Base-by-base conservation (phyloP, 1,140 invertebrate species). In the Ganaspis sp. region DNA sequence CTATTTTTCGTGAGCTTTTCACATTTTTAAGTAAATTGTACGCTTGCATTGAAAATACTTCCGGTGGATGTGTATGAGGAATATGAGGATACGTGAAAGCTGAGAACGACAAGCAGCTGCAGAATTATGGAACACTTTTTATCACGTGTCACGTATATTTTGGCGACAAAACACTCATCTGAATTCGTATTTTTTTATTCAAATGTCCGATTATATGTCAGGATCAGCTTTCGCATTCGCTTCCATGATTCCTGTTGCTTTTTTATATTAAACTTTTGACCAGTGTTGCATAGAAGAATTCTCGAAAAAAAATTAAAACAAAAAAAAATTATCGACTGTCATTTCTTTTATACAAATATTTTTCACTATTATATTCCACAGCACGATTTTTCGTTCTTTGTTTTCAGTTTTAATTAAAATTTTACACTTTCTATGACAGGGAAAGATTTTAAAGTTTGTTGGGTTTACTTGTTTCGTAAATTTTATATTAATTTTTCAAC, bases 21-120 rank as follows among this genome's bases (percentile, higher is more conserved):
- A 21, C 53, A 58, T 58, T 58, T 58, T 11, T 23, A 23, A 11
- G 19, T 1, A 58, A 23, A 23, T 23, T 58, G 19, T 58, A 58
- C 6, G 9, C 11, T 12, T 11, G 19, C 15, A 58, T 9, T 23
- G 53, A 26, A 58, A 23, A 58, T 9, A 26, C 53, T 58, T 26
- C 9, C 9, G 19, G 42, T 15, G n/a, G 12, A 45, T 45, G 42
- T 45, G 12, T 15, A 58, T 11, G 19, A 9, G 21, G 19, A 23
- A 58, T 9, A 58, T 58, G 53, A 58, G 53, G 9, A 26, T 12
- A 19, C 21, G 42, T 34, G 53, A 72, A 29, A 54, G 70, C 58
- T 45, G 75, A 54, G 49, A 45, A 69, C 69, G 78, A 78, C 78
- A 76, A 80, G 73, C 78, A 78, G 72, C 74, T 78, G 76, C 74